Evolutionary conservation across 1,140 invertebrate genomes (phyloP), one percentile per base, ranked within the genome.

Genomic region (Orchestia grillus): DNA sequence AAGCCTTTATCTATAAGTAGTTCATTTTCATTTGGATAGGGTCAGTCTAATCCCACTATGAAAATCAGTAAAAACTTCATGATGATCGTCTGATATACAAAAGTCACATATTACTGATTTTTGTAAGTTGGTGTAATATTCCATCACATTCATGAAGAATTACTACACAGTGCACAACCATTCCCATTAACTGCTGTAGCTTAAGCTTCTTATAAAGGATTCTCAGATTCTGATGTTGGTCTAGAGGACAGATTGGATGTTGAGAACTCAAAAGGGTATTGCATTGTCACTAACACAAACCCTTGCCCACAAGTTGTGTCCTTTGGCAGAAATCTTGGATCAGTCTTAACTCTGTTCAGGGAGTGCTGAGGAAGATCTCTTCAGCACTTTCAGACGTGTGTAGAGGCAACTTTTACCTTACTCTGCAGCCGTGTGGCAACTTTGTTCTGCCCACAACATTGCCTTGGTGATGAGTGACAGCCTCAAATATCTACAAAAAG

Each of bases 381-480:
- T 77, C 15, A 77, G 62, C 62, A 77, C 15, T 77, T 77, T 77
- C 36, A 77, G 11, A 77, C 36, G 62, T 19, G 19, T 53, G 47
- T 53, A 53, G 47, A 53, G 47, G 19, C 15, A 77, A 77, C 11
- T 77, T 8, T 77, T 77, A 77, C 62, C 62, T 77, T 77, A 77
- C 62, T 77, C 15, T 77, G 62, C 62, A 77, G 62, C 62, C 28
- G 36, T 77, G 62, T 77, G 62, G 62, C 62, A 15, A 77, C 28
- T 77, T 77, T 77, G 62, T 77, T 77, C 62, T 77, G 62, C 62
- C 62, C 62, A 77, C 62, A 77, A 77, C 62, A 77, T 3, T 77
- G 62, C 62, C 62, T 77, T 77, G 62, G 62, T 77, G 88, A 44
- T 90, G 88, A 90, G 43, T 90, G 88, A 90, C 88, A 44, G 88